Conservation (phyloP, 2,797 vertebrate genomes). For the Enteromius fasciolatus region DNA sequence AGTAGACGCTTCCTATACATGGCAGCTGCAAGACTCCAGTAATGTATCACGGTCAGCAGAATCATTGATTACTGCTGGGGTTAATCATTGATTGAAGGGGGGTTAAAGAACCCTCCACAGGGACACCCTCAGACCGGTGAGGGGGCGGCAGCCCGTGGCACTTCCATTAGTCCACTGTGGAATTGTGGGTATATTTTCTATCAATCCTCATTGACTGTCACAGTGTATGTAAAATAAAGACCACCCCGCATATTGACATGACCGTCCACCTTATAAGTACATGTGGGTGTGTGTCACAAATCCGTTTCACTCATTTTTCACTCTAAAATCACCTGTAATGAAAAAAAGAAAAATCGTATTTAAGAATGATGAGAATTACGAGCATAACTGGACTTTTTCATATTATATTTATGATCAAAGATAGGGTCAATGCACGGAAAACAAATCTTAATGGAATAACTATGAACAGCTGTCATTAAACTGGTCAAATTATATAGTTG, state of each 20-base stretch:
- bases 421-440: neutral
- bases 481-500: neutral
- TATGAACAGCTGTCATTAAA: neutral
- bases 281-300: neutral
- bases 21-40: conserved; percentile 79
- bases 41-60: conserved; percentile 84
- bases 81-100: conserved; percentile 82
- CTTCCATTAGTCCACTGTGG: conserved; percentile 32
- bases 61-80: conserved; percentile 80
- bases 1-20: conserved; percentile 83
- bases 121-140: conserved; percentile 67
- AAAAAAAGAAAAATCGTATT: neutral
- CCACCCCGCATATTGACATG: conserved; percentile 6
- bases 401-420: neutral
- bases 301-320: neutral
- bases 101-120: conserved; percentile 60
- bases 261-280: conserved; percentile 12
- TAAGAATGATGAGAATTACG: neutral
- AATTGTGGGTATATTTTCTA: conserved; percentile 21
- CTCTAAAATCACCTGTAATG: neutral
- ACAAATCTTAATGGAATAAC: neutral
- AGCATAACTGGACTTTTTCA: neutral
- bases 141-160: conserved; percentile 65
- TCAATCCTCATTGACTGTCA: conserved; percentile 37
- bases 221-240: neutral